Percentiles rank a stretch among this genome's conserved stretches.
Evolutionary conservation across 64 coral and sea anemone genomes (phyloP).

Genomic region (Pocillopora verrucosa): DNA sequence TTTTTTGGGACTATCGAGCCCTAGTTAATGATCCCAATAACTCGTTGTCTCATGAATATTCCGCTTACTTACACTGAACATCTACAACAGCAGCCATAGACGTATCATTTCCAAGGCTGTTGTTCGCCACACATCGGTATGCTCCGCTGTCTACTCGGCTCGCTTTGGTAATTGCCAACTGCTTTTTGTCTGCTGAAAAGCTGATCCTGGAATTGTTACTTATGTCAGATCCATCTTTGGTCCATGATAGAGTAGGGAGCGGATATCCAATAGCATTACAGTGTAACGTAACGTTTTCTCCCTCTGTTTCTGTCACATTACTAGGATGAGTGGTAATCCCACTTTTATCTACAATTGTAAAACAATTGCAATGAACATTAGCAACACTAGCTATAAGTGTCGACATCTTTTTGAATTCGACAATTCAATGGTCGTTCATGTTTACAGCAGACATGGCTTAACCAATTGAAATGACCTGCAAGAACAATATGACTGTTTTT

Average conservation of each 20-base stretch:
- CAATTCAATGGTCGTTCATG: too few species aligned
- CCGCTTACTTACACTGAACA: slow-evolving; percentile 29
- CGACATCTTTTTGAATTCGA: too few species aligned
- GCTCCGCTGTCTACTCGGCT: neutral
- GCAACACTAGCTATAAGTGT: too few species aligned
- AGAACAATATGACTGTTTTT: too few species aligned
- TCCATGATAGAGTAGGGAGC: neutral
- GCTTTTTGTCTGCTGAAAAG: neutral
- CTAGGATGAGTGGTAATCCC: neutral
- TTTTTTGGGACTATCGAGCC: neutral
- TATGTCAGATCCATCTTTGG: neutral
- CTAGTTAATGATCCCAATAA: neutral
- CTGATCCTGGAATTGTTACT: neutral
- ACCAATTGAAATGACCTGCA: too few species aligned
- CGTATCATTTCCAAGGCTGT: neutral
- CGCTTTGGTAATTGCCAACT: neutral
- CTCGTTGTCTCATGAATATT: too few species aligned
- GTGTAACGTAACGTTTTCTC: slow-evolving; percentile 13
- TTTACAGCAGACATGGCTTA: too few species aligned
- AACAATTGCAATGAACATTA: too few species aligned
- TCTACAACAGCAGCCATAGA: neutral
- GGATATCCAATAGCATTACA: slow-evolving; percentile 34
- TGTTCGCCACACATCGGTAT: neutral
- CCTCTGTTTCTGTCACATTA: slow-evolving; percentile 5
- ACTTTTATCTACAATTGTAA: neutral